Evolutionary conservation across 2,797 vertebrate genomes (phyloP), one percentile per base, ranked within the genome.

Genomic region (Crocodylus rhombifer): DNA sequence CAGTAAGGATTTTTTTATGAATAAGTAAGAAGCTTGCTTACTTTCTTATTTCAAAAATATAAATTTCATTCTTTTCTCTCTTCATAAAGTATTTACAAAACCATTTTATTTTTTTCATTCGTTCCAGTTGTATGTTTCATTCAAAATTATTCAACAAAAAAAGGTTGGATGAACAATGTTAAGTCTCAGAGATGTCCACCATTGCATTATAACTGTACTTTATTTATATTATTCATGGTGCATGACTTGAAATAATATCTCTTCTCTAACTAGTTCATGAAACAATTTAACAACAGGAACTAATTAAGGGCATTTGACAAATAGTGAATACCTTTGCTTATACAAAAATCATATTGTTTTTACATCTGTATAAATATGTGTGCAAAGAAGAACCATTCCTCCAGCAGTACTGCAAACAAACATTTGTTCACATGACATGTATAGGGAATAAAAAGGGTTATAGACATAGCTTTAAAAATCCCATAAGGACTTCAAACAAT

Each of bases 391-490:
- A 56, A 28, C 1, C 3, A 6, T 85, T 78, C 8, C 18, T 82
- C 5, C 56, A 57, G 21, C 11, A 76, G n/a, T 57, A 26, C 25
- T 26, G 23, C 14, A 30, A 86, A 76, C 0, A 20, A 0, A 6
- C 0, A 1, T 63, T 51, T 25, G 75, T 57, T 63, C 64, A 17
- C 8, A 55, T 12, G 15, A 85, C 36, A 33, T 26, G 67, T 26
- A 63, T 58, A 58, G 55, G 1, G 4, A 65, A 4, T 57, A 57
- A 74, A 86, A 62, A 8, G 1, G 0, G 1, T 51, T 61, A 6
- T 64, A 23, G 67, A 42, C n/a, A 3, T 67, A 1, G 9, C 4
- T 93, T 36, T 77, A 26, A 11, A 57, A 87, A 90, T 88, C 55
- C 1, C 2, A 14, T 0, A 2, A 64, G 28, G 5, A 82, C 6